phyloP scores from a whole-genome alignment of 2,797 vertebrate species.

The Myotis vivesi region DNA sequence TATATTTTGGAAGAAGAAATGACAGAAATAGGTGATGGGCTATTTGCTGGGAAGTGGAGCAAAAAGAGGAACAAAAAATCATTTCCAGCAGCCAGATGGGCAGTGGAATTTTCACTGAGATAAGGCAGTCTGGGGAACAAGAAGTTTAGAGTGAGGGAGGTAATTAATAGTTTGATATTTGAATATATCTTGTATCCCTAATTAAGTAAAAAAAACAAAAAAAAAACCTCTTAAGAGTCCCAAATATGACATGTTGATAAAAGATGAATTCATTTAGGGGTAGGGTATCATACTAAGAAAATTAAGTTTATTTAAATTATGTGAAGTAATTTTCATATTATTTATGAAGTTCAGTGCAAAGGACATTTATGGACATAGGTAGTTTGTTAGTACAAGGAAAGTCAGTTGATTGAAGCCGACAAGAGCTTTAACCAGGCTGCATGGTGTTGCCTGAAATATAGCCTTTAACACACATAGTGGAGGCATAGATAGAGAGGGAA shows the following conservation, averaged over 20 bases:
- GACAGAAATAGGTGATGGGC: background rate
- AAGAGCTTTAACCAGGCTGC: background rate
- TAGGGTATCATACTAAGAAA: background rate
- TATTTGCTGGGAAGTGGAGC: background rate
- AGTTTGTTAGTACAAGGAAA: background rate
- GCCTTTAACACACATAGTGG: background rate
- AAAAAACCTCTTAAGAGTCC: background rate
- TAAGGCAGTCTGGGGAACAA: background rate
- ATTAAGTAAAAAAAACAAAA: background rate
- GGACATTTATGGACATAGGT: background rate
- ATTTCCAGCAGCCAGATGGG: background rate
- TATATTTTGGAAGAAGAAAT: slow-evolving; percentile 8
- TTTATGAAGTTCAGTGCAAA: background rate
- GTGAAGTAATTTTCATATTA: background rate
- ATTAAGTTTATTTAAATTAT: background rate
- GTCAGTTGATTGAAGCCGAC: background rate
- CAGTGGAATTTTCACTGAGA: background rate
- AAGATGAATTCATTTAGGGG: background rate
- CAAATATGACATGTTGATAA: background rate
- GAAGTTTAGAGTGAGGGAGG: background rate
- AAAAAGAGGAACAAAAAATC: slow-evolving; percentile 3
- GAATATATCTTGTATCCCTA: background rate
- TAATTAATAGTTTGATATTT: background rate
- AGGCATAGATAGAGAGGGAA: background rate
- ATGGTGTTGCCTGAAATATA: background rate